Base-by-base conservation (phyloP, 2,113 vertebrate genomes). In the Felis chaus region DNA sequence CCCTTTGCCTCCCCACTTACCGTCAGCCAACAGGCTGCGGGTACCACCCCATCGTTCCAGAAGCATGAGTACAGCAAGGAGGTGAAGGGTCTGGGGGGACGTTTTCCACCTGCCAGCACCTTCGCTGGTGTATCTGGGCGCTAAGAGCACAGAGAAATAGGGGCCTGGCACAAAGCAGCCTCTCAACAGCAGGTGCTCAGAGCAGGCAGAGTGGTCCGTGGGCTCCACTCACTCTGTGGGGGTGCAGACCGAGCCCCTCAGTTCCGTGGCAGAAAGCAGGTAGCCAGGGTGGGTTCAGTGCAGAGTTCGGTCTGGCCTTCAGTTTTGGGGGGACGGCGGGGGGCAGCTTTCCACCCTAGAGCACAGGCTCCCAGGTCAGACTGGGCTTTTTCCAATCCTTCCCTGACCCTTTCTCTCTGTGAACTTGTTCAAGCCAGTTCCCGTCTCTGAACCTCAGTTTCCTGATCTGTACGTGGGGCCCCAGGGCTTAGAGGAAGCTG, bases 21-120 rank as follows among this genome's bases (percentile, higher is more conserved):
- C 0, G 0, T 18, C 4, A 2, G 23, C 4, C 83, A n/a, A 45
- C 7, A 3, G 74, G 29, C 14, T 0, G 0, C 15, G 12, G 25
- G 4, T 8, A 3, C 55, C 25, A 18, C 18, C 36, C 31, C 1
- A 4, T 66, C 8, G 2, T 13, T 4, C 5, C 45, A 73, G 31
- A 41, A 69, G 50, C 16, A 0, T 21, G 14, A 73, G 8, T 13
- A 15, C 14, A 66, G 19, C 2, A 10, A 41, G 36, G 23, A 50
- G 83, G 12, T 13, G 41, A 33, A 41, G 41, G 55, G 12, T 7
- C 55, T 82, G 29, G 55, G 41, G 29, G 29, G 21, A 50, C 21
- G 8, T 18, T 63, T 63, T 23, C 39, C 12, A 8, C 19, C 55
- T 55, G 0, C 39, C 65, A 39, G 23, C 63, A 23, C 25, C 18